Evolutionary conservation across 2,797 vertebrate species (phyloP), one percentile per base, ranked within the genome.

Genomic region (Limosa lapponica): DNA sequence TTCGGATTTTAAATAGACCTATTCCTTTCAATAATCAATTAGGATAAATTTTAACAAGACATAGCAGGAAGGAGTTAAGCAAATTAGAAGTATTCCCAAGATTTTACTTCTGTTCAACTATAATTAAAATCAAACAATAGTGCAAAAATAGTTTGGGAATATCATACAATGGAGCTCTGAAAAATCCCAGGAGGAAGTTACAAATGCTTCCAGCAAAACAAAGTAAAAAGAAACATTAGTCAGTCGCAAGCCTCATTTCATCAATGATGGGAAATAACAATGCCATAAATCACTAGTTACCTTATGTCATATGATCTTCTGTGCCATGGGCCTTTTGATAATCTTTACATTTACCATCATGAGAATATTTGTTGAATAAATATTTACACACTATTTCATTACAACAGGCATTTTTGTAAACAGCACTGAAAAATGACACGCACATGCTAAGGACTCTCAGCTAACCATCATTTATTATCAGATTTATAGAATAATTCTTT

Each of bases 161-260:
- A 91, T 54, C 89, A 67, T 51, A 85, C 58, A 95, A 36, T 18
- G 79, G 61, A 95, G 70, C 59, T 89, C 72, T 74, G 84, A 94
- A 97, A 94, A 96, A 84, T 95, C 95, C 97, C 96, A 85, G 61
- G 77, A 96, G 96, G 85, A 97, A 97, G 95, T 97, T 98, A 95
- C 91, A 98, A 98, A 98, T 97, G 93, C 88, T 97, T 97, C 95
- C 82, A 96, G 96, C 97, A 98, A 97, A 97, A 97, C 94, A 97
- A 97, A 98, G 96, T 97, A 96, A 96, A 97, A 97, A 96, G 95
- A 97, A 98, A 97, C 97, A 97, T 98, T 97, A 98, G 96, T 97
- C 96, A 97, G 96, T 96, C 34, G 64, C 95, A 98, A 98, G 97
- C 94, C 94, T 98, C 97, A 98, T 98, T 98, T 98, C 94, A 83